phyloP scores from a whole-genome alignment of 1,140 invertebrate genomes.

The Papilio aristodemus region DNA sequence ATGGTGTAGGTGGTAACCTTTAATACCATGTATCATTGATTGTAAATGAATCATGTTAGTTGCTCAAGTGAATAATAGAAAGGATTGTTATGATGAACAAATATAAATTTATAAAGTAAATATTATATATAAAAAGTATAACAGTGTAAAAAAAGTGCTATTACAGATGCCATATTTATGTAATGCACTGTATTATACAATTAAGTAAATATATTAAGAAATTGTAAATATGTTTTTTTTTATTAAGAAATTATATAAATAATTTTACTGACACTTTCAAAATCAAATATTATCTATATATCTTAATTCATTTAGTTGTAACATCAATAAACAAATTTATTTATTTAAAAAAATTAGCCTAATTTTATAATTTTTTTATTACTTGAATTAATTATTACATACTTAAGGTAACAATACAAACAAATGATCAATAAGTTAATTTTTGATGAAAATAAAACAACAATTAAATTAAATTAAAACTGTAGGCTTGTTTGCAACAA shows the following conservation, averaged over 20 bases:
- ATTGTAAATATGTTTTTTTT: too few species aligned
- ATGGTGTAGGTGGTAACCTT: constrained; percentile 63
- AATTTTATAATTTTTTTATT: too few species aligned
- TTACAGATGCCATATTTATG: not conserved
- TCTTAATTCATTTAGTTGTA: too few species aligned
- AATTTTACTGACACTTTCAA: not conserved
- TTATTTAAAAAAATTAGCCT: too few species aligned
- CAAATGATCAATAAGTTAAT: too few species aligned
- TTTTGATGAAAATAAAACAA: too few species aligned
- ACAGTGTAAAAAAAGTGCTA: not conserved
- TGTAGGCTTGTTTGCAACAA: too few species aligned
- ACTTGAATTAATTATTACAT: too few species aligned
- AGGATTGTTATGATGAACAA: not conserved
- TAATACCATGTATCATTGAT: not conserved
- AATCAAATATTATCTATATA: too few species aligned
- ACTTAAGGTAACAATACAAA: too few species aligned
- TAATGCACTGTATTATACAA: not conserved
- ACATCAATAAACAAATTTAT: too few species aligned
- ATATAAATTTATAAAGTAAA: not conserved
- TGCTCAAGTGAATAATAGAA: not conserved
- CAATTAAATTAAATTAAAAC: too few species aligned
- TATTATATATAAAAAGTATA: not conserved
- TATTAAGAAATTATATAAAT: not conserved
- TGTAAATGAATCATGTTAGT: constrained; percentile 1
- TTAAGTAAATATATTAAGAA: not conserved